Conservation (phyloP, 2,888 invertebrate genomes). For the Dexiosoma caninum region DNA sequence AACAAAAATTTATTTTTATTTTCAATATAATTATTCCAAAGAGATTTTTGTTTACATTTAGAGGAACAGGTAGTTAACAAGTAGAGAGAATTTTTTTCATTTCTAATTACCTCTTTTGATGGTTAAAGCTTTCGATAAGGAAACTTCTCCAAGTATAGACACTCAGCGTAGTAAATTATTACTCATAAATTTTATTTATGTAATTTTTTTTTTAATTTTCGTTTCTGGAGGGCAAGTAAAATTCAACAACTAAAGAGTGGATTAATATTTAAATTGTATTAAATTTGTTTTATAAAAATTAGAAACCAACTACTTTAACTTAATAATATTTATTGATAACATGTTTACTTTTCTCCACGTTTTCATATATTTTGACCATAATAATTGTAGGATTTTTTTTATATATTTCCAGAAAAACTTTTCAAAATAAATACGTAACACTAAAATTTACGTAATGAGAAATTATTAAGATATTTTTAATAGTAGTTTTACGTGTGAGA, state of each 20-base stretch:
- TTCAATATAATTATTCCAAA: no score
- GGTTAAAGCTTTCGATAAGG: neutral
- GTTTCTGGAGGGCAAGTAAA: constrained; percentile 12
- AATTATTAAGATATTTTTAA: no score
- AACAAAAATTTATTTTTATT: neutral
- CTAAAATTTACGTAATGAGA: no score
- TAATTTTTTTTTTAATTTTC: neutral
- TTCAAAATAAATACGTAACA: no score
- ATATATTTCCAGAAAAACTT: no score
- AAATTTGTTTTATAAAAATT: neutral
- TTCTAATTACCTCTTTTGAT: no score
- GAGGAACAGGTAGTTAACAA: no score
- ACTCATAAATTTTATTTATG: neutral
- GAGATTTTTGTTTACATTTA: no score
- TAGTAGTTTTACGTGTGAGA: neutral
- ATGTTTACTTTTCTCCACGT: neutral
- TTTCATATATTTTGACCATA: neutral
- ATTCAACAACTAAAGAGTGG: constrained; percentile 3
- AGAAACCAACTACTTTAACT: constrained; percentile 11
- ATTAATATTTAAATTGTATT: neutral
- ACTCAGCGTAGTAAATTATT: neutral
- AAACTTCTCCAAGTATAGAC: neutral
- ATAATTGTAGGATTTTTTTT: no score
- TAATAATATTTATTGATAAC: constrained; percentile 5
- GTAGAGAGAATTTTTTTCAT: no score